Evolutionary conservation across 2,797 vertebrate species (phyloP).

Genomic region (Podarcis lilfordi): DNA sequence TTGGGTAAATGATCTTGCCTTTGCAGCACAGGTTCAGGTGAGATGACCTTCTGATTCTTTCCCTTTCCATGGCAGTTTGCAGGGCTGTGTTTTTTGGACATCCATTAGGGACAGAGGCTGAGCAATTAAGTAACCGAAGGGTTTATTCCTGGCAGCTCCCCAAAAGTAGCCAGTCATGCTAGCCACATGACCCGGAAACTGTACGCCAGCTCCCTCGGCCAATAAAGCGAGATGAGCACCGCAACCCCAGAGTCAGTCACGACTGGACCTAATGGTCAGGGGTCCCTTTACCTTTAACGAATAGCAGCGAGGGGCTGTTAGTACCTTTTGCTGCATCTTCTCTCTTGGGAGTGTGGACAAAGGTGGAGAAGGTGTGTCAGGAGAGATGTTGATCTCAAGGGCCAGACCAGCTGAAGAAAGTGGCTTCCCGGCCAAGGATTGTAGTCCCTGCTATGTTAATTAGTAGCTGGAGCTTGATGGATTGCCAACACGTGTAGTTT

Average conservation of each 20-base stretch:
- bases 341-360: constrained; percentile 46
- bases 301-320: constrained; percentile 29
- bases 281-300: neutral
- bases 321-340: constrained; percentile 18
- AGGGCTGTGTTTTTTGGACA: constrained; percentile 1
- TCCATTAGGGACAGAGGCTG: neutral
- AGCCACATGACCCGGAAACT: too few relatives aligned
- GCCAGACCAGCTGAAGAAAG: constrained; percentile 87
- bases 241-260: too few relatives aligned
- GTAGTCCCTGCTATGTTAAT: constrained; percentile 92
- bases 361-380: constrained; percentile 38
- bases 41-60: neutral
- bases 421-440: constrained; percentile 78
- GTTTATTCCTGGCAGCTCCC: too few relatives aligned
- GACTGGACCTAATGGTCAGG: too few relatives aligned
- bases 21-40: neutral
- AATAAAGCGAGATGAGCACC: too few relatives aligned
- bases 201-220: too few relatives aligned
- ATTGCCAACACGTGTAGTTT: constrained; percentile 88
- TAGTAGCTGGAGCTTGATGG: constrained; percentile 88
- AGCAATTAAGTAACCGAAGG: neutral
- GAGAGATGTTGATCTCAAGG: constrained; percentile 62
- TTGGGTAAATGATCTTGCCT: neutral
- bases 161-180: too few relatives aligned
- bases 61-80: neutral